A percentile compares a stretch with the other conserved stretches of the same genome.
Evolutionary conservation across 2,888 invertebrate genomes (phyloP).

Genomic region (Tipula unca): DNA sequence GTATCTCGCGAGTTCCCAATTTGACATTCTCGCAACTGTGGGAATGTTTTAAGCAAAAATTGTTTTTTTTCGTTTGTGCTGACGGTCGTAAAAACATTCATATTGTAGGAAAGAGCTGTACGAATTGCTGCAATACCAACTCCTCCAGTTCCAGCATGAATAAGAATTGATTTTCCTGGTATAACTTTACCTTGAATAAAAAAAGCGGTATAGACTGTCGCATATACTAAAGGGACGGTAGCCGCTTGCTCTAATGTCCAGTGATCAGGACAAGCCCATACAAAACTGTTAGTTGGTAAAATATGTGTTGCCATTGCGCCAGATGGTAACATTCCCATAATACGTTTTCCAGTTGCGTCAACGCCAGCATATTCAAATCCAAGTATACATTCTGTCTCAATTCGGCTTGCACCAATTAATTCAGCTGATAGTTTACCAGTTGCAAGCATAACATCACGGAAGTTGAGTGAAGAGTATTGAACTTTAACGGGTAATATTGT

Average conservation of each 20-base stretch:
- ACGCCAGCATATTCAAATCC: conserved; percentile 63
- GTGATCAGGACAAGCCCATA: conserved; percentile 60
- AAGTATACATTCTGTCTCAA: conserved; percentile 55
- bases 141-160: conserved; percentile 59
- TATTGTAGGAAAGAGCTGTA: conserved; percentile 54
- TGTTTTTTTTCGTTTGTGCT: conserved; percentile 55
- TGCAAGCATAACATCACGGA: conserved; percentile 91
- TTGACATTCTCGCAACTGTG: conserved; percentile 40
- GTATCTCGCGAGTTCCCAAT: conserved; percentile 83
- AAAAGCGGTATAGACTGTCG: conserved; percentile 52
- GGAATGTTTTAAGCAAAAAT: conserved; percentile 50
- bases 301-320: conserved; percentile 50
- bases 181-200: conserved; percentile 35
- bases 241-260: conserved; percentile 70
- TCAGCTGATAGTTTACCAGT: conserved; percentile 83
- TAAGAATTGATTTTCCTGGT: conserved; percentile 42
- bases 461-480: conserved; percentile 76
- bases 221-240: conserved; percentile 72
- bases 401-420: conserved; percentile 58
- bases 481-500: conserved; percentile 45
- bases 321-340: conserved; percentile 53
- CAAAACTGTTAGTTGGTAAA: conserved; percentile 37
- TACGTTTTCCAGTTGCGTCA: conserved; percentile 47
- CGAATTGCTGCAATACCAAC: conserved; percentile 73
- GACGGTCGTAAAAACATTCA: conserved; percentile 63